Percentiles rank a stretch among this genome's conserved stretches.
Conservation (phyloP, 2,888 invertebrate species). For the Dicycla oo region DNA sequence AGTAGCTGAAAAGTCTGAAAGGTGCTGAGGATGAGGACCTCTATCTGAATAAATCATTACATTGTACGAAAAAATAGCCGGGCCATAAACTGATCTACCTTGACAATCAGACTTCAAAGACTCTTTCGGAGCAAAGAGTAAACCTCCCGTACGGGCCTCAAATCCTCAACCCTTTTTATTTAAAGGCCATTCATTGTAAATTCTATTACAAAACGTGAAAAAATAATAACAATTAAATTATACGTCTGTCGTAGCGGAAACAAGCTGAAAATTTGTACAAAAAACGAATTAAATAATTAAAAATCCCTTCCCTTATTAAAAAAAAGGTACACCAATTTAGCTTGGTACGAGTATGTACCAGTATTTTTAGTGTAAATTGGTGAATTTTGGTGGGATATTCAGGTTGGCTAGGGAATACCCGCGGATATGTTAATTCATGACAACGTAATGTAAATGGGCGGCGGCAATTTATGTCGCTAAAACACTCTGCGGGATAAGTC, state of each 20-base stretch:
- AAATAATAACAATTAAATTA: constrained; percentile 58
- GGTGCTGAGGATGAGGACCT: background rate
- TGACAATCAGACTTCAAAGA: constrained; percentile 20
- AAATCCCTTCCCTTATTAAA: constrained; percentile 69
- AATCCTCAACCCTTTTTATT: constrained; percentile 29
- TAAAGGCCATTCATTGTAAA: constrained; percentile 43
- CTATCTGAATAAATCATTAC: background rate
- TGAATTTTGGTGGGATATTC: constrained; percentile 75
- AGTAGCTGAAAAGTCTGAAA: no score
- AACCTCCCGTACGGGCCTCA: constrained; percentile 16
- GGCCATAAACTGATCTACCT: background rate
- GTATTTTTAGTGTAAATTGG: constrained; percentile 61
- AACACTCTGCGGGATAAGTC: constrained; percentile 81
- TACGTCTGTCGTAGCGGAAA: constrained; percentile 52
- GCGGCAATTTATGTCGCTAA: constrained; percentile 86
- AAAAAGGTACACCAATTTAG: constrained; percentile 71
- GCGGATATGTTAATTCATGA: constrained; percentile 86
- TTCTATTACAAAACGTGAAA: constrained; percentile 50
- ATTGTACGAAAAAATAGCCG: background rate
- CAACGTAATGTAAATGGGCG: constrained; percentile 85
- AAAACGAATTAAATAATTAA: constrained; percentile 68
- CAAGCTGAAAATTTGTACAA: constrained; percentile 56
- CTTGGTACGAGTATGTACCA: constrained; percentile 43
- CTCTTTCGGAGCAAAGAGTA: constrained; percentile 20
- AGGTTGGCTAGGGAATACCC: constrained; percentile 85